Evolutionary conservation across 1,140 invertebrate genomes (phyloP), one percentile per base, ranked within the genome.

Genomic region (Bathynomus jamesi): DNA sequence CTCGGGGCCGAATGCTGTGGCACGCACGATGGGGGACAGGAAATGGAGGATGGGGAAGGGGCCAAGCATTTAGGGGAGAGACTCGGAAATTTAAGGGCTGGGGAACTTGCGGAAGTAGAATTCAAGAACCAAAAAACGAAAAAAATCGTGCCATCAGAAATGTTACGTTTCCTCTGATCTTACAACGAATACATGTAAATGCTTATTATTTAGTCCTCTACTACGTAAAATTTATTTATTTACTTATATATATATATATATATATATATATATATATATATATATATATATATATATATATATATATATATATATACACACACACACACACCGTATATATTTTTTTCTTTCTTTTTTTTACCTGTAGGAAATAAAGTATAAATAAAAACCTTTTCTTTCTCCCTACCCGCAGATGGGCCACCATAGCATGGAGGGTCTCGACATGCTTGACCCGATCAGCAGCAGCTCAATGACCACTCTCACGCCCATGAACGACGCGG

Each of bases 401-500:
- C n/a, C n/a, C n/a, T n/a, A n/a, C n/a, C 5, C 21, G 8, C 88
- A 93, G 89, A 92, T 92, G 90, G 87, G 89, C 29, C 91, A 93
- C 81, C 91, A 91, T 75, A 89, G 90, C n/a, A 95, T 95, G 91
- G 93, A 94, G 81, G 90, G 91, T n/a, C 83, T 95, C 78, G 92
- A 94, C 80, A 93, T 95, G 90, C 83, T 95, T 77, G 93, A 95
- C 80, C 91, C 93, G 7, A 87, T 90, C 29, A 89, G 88, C 1
- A 90, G 91, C 5, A 90, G 91, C 24, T 90, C 90, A 61, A 83
- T 84, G 73, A 93, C 92, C 21, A 92, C 91, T 0, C 81, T 94
- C 70, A 91, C 91, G 25, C 91, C 91, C 5, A 93, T 94, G 88
- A 89, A 89, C 0, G 91, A 93, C 79, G 87, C 79, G 24, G 70